A percentile compares a stretch with the other conserved stretches of the same genome.
Conservation (phyloP, 2,797 vertebrate species). For the Poeciliopsis gracilis region DNA sequence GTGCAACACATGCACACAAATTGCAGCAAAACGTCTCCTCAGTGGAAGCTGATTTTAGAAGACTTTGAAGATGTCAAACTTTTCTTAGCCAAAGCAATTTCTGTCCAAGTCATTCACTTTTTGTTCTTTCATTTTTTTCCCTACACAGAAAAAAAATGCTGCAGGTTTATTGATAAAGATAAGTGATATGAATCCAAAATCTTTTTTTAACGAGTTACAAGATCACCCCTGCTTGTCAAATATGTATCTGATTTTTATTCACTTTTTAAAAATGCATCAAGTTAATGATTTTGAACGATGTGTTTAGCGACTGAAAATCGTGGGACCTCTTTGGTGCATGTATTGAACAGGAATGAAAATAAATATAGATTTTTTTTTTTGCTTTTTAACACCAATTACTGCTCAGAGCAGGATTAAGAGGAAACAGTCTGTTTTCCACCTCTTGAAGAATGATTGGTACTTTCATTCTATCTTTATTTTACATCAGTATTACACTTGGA, state of each 20-base stretch:
- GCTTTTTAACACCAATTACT: not conserved
- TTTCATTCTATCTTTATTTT: not conserved
- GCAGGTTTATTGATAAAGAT: not conserved
- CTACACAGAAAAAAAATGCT: not conserved
- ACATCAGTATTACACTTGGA: not conserved
- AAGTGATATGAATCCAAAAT: not conserved
- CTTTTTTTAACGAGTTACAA: not conserved
- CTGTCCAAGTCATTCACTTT: not conserved
- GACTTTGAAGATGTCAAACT: conserved; percentile 9
- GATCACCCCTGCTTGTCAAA: not conserved
- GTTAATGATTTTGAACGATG: not conserved
- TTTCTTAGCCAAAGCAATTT: not conserved
- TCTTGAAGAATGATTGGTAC: not conserved
- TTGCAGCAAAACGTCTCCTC: conserved; percentile 17
- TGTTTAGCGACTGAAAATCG: not conserved
- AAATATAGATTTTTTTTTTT: no score
- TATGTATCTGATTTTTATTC: not conserved
- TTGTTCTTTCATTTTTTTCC: not conserved
- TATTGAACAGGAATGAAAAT: not conserved
- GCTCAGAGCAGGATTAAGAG: not conserved
- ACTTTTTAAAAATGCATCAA: not conserved
- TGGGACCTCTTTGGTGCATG: not conserved
- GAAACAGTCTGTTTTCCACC: not conserved
- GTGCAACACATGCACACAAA: conserved; percentile 15
- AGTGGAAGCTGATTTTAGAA: conserved; percentile 45